Evolutionary conservation across 2,113 vertebrate genomes (phyloP).

Genomic region (Diphyllodes magnificus): DNA sequence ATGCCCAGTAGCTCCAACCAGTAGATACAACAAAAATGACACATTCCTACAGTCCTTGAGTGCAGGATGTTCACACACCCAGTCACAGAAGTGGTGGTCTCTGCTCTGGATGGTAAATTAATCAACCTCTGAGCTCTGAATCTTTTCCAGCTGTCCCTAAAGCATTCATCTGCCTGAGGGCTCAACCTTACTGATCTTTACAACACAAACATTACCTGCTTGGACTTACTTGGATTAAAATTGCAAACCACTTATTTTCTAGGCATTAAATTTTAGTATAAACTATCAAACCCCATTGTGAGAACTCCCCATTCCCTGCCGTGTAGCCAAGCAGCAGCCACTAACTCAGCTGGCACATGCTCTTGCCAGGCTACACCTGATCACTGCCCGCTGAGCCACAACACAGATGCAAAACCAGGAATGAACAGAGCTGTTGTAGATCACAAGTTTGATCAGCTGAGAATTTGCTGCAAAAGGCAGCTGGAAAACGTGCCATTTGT

Average conservation of each 20-base stretch:
- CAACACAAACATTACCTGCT: not conserved
- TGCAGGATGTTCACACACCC: not conserved
- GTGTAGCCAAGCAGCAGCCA: not conserved
- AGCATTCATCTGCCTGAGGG: not conserved
- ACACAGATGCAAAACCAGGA: not conserved
- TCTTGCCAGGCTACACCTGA: not conserved
- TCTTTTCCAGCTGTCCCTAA: not conserved
- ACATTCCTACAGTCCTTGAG: not conserved
- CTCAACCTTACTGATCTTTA: not conserved
- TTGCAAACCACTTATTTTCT: not conserved
- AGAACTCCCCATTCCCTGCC: not conserved
- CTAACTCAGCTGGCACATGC: not conserved
- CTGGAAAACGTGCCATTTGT: not conserved
- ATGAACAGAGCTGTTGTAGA: not conserved
- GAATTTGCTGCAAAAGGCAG: not conserved
- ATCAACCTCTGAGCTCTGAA: not conserved
- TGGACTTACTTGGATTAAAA: not conserved
- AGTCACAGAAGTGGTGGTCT: not conserved
- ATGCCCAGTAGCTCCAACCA: not conserved
- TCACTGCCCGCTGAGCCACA: not conserved
- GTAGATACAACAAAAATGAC: accelerated
- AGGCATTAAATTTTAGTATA: constrained; percentile 2
- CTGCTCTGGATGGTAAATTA: not conserved
- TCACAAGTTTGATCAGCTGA: not conserved
- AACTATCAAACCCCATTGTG: constrained; percentile 6